These are phyloP conservation scores for Heliconius nattereri DNA, from an alignment of 1,140 invertebrate genomes.

Conservation along the genomic window DNA sequence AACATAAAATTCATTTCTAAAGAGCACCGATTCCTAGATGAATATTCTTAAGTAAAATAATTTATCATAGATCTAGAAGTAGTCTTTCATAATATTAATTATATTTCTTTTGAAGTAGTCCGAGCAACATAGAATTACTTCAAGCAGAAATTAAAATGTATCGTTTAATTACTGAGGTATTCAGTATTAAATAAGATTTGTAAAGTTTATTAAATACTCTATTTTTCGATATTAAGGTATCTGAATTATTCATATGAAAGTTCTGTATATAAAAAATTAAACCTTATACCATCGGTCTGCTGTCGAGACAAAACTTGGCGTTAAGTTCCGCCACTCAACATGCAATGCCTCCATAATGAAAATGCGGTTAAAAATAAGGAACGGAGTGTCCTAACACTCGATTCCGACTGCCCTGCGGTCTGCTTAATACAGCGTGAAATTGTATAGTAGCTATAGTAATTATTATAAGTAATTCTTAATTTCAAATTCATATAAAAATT, in stretches of 20 bases:
- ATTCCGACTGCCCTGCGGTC: too few relatives aligned
- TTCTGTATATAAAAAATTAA: too few relatives aligned
- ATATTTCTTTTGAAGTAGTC: constrained; percentile 7
- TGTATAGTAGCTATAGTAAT: too few relatives aligned
- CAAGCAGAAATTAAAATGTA: neutral
- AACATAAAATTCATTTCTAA: neutral
- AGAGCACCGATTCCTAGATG: neutral
- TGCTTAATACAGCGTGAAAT: too few relatives aligned
- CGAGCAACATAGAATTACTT: neutral
- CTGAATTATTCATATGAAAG: too few relatives aligned
- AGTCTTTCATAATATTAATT: constrained; percentile 8
- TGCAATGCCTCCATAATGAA: too few relatives aligned
- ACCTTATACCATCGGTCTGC: too few relatives aligned
- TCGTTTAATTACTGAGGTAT: neutral
- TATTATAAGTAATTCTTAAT: neutral
- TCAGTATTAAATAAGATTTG: neutral
- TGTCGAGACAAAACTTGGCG: too few relatives aligned
- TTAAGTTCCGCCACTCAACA: too few relatives aligned
- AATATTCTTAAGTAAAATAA: constrained; percentile 3
- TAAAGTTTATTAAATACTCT: neutral
- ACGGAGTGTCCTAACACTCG: too few relatives aligned
- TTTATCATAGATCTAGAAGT: neutral
- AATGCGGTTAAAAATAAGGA: too few relatives aligned
- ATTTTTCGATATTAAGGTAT: too few relatives aligned
- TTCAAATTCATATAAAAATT: neutral